Evolutionary conservation across 2,113 vertebrate genomes (phyloP).

Genomic region (Prolemur simus): DNA sequence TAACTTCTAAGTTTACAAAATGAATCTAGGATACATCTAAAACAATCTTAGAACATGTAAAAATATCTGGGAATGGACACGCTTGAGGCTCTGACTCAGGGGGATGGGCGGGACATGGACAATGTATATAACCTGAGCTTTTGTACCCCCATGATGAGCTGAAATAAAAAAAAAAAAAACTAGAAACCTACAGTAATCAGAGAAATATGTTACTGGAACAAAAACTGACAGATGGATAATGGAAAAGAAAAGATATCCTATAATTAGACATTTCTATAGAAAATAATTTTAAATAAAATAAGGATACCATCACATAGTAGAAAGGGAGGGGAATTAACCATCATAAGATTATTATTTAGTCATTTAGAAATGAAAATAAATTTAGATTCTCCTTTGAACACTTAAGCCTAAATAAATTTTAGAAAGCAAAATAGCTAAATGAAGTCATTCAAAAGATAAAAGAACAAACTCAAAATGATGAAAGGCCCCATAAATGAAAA

Average conservation of each 20-base stretch:
- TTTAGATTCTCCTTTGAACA: neutral
- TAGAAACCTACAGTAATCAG: neutral
- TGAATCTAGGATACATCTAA: neutral
- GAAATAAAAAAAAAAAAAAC: no score
- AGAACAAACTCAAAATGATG: neutral
- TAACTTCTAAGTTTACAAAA: neutral
- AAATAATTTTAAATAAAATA: constrained; percentile 14
- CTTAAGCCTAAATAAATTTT: constrained; percentile 11
- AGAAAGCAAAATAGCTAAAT: constrained; percentile 15
- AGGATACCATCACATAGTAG: neutral
- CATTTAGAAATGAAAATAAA: neutral
- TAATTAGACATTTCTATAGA: neutral
- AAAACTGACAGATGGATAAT: neutral
- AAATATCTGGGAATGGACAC: no score
- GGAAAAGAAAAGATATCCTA: neutral
- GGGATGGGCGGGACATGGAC: no score
- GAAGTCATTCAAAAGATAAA: constrained; percentile 3
- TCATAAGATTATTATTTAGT: neutral
- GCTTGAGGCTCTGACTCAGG: no score
- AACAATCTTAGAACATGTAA: neutral
- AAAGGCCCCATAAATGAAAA: neutral
- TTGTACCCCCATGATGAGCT: no score
- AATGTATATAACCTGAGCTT: no score
- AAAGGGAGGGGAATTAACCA: neutral
- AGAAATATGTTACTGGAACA: neutral